Evolutionary conservation across 2,797 vertebrate species (phyloP), one percentile per base, ranked within the genome.

Genomic region (Tolypeutes matacus): DNA sequence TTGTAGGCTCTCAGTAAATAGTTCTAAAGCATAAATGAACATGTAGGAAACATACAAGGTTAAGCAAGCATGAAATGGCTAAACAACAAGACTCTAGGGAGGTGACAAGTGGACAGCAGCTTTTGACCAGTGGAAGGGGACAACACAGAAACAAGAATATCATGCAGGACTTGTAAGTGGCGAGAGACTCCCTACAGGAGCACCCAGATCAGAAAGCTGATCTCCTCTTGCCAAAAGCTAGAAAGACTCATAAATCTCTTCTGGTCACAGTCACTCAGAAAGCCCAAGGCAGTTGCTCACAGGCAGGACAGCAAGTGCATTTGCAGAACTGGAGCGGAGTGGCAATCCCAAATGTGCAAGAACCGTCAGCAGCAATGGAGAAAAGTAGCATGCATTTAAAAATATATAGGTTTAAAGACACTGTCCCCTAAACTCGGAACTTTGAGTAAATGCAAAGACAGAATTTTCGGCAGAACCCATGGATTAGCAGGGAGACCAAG

Each of bases 151-250:
- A 23, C 31, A 58, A 72, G 27, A 91, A 42, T 42, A 34, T 53
- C 36, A 82, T 77, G 49, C 18, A 31, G 81, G 62, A 25, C 51
- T 90, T 76, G 85, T 65, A 86, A 84, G 67, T 4, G 46, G 36
- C 17, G 13, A 13, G 11, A 46, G 9, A 21, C n/a, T 73, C 51
- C 39, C 82, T 18, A 18, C 0, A 86, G 82, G 27, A 73, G 42
- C 27, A 8, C 60, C 25, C 9, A 67, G 51, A 89, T 82, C 36
- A 60, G 95, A 92, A 96, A 93, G 82, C 70, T 29, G 21, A 95
- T 64, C 11, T 8, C 69, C 73, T 92, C 23, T 69, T 73, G 70
- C 46, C 80, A 17, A 93, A 91, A 93, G 73, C 42, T 53, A 65
- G 70, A 31, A 82, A 86, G 83, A 49, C 20, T 27, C 39, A 25